These are phyloP conservation scores for Pangasius krempfi DNA, from an alignment of 2,797 vertebrate species.

Conservation along the genomic window DNA sequence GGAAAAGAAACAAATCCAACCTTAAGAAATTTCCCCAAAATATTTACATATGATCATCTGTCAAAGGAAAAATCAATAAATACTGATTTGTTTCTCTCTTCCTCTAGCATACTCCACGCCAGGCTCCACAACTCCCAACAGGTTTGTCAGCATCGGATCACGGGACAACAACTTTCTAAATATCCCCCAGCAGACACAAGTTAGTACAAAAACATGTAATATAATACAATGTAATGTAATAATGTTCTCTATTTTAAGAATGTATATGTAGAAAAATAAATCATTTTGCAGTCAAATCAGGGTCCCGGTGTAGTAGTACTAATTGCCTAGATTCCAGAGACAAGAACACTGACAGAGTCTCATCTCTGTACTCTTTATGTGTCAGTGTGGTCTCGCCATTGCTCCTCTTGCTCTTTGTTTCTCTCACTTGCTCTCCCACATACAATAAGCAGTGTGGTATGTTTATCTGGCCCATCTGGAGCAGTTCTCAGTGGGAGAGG, in stretches of 20 bases:
- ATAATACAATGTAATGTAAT: not conserved
- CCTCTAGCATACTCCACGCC: constrained; percentile 81
- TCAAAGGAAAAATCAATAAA: not conserved
- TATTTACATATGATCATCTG: not conserved
- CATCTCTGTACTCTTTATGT: not conserved
- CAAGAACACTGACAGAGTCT: not conserved
- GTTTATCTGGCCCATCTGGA: constrained; percentile 53
- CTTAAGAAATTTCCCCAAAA: not conserved
- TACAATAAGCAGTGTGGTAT: constrained; percentile 41
- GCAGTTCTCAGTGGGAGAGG: constrained; percentile 43
- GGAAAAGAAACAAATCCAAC: not conserved
- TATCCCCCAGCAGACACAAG: constrained; percentile 86
- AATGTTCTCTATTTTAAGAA: not conserved
- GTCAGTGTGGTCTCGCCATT: constrained; percentile 18
- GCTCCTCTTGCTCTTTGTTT: constrained; percentile 20
- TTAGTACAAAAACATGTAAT: constrained; percentile 51
- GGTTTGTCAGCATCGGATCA: constrained; percentile 90
- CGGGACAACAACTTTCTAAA: constrained; percentile 89
- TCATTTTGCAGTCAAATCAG: not conserved
- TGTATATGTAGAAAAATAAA: not conserved
- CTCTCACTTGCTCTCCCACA: constrained; percentile 30
- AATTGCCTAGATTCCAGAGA: constrained; percentile 18
- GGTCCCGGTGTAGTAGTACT: not conserved
- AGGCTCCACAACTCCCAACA: constrained; percentile 85
- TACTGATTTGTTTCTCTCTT: constrained; percentile 52